phyloP scores from a whole-genome alignment of 2,797 vertebrate genomes.

The Acrossocheilus wenchowensis region DNA sequence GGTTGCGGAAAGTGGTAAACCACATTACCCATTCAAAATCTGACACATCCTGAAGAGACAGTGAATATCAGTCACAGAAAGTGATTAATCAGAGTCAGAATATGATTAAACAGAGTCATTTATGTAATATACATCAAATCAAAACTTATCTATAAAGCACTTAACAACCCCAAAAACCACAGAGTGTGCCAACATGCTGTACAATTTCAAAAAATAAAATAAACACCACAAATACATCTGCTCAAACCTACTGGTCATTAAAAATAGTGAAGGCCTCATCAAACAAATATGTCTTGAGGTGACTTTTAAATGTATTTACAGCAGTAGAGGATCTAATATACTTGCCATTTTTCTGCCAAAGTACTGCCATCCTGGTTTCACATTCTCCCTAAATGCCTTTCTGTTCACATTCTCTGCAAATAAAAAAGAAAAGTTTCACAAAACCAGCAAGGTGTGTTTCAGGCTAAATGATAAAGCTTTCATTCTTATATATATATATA shows the following conservation, averaged over 20 bases:
- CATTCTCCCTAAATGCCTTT: slow-evolving; percentile 85
- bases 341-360: slow-evolving; percentile 96
- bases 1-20: slow-evolving; percentile 93
- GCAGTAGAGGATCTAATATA: not conserved
- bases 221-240: not conserved
- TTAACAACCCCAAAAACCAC: not conserved
- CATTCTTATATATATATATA: not conserved
- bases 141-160: not conserved
- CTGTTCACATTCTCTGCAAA: slow-evolving; percentile 85
- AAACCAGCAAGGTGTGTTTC: slow-evolving; percentile 17
- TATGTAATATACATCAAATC: not conserved
- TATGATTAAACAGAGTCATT: not conserved
- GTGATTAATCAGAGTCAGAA: not conserved
- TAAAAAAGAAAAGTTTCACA: slow-evolving; percentile 13
- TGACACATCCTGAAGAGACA: slow-evolving; percentile 82
- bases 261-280: not conserved
- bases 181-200: not conserved
- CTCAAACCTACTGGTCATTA: not conserved
- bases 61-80: slow-evolving; percentile 10
- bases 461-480: slow-evolving; percentile 3
- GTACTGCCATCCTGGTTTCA: slow-evolving; percentile 94
- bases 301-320: not conserved
- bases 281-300: not conserved
- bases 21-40: slow-evolving; percentile 99
- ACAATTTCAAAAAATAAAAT: not conserved